These are phyloP conservation scores for Holacanthella duospinosa DNA, from an alignment of 2,888 invertebrate species.

Conservation along the genomic window DNA sequence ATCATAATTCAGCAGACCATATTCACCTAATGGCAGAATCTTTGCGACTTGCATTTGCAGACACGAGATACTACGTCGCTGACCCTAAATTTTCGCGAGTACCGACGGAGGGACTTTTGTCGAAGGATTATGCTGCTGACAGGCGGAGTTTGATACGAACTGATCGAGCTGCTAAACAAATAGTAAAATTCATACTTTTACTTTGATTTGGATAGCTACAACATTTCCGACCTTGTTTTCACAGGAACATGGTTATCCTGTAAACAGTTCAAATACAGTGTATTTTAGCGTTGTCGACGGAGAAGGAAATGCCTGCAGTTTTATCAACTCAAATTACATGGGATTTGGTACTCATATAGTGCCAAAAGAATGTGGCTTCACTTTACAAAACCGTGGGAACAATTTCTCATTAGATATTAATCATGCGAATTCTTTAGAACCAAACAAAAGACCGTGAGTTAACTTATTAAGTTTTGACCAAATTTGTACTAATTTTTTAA, in stretches of 20 bases:
- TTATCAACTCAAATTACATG: slow-evolving; percentile 42
- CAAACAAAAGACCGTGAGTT: slow-evolving; percentile 33
- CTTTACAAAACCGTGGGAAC: slow-evolving; percentile 39
- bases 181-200: slow-evolving; percentile 17
- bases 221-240: slow-evolving; percentile 4
- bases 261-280: slow-evolving; percentile 39
- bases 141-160: slow-evolving; percentile 39
- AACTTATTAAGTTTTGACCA: too few species aligned
- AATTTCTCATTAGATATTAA: slow-evolving; percentile 30
- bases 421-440: slow-evolving; percentile 23
- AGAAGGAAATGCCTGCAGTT: slow-evolving; percentile 43
- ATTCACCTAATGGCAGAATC: slow-evolving; percentile 42
- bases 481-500: not conserved
- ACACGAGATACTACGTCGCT: slow-evolving; percentile 40
- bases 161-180: slow-evolving; percentile 16
- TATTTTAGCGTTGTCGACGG: slow-evolving; percentile 42
- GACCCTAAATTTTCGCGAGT: slow-evolving; percentile 39
- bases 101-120: slow-evolving; percentile 39
- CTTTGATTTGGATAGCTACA: too few species aligned
- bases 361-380: slow-evolving; percentile 42
- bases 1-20: slow-evolving; percentile 42
- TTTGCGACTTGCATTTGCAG: slow-evolving; percentile 41
- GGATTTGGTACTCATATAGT: slow-evolving; percentile 43
- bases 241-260: slow-evolving; percentile 32
- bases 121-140: slow-evolving; percentile 40